Evolutionary conservation across 2,888 invertebrate genomes (phyloP), one percentile per base, ranked within the genome.

Genomic region (Galeopsomyia nigrocyanea): DNA sequence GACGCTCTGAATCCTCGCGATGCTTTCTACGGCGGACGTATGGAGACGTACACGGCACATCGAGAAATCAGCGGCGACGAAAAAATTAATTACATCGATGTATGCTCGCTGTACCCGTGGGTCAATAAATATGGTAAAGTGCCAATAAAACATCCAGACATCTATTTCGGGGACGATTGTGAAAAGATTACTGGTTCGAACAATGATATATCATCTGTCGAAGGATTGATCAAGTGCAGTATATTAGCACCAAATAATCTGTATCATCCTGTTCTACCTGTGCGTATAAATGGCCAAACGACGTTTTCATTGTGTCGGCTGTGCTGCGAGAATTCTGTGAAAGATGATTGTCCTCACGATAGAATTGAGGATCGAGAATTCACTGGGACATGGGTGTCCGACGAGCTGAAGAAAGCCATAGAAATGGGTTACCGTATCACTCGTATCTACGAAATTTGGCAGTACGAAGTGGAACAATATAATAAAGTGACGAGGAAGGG

Each of bases 281-380:
- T 74, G 6, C 75, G 77, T 67, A 77, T 80, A 49, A 77, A 80
- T 60, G 75, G 76, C 0, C 80, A 81, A 71, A 71, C 85, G n/a
- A 78, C 82, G 73, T 87, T 86, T 76, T 74, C 79, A 1, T 71
- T 87, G 2, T 86, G 86, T 78, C 74, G 78, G 13, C 77, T 75
- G 0, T 85, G 84, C 74, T 81, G 77, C 55, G 79, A 50, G 70
- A 76, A 47, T 75, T n/a, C n/a, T n/a, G n/a, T n/a, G n/a, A n/a
- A 79, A 53, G 53, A 70, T 1, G 73, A 75, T 0, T 87, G 86
- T 72, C 53, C 19, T 1, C 84, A 86, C 71, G 74, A 63, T n/a
- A 73, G 79, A 13, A 74, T 76, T 31, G 7, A 31, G 1, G 77
- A 81, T 19, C 75, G 82, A 31, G 49, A 63, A 6, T 70, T 84